Conservation (phyloP, 2,888 invertebrate species). For the Dasypolia templi region DNA sequence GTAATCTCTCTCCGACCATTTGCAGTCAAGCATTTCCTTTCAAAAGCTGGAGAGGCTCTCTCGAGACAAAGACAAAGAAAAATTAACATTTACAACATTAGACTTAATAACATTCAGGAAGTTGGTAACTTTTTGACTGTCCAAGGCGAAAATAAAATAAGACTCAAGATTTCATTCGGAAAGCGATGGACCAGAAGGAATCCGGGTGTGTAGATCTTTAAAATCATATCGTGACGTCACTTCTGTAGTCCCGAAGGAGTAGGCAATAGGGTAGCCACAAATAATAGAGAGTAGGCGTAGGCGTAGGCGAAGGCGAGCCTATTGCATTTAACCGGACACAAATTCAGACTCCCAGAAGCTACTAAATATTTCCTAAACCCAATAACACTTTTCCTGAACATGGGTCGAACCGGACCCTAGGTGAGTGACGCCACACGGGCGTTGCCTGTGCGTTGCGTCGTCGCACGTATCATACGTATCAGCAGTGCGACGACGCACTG, state of each 20-base stretch:
- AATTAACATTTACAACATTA: constrained; percentile 12
- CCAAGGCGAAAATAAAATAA: not conserved
- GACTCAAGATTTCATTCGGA: not conserved
- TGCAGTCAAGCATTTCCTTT: constrained; percentile 11
- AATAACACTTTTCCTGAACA: too few species aligned
- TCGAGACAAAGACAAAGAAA: not conserved
- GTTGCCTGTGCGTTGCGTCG: too few species aligned
- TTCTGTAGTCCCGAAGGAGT: not conserved
- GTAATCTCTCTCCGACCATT: not conserved
- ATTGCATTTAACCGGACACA: not conserved
- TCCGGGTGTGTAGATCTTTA: not conserved
- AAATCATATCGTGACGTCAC: not conserved
- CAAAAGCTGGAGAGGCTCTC: not conserved
- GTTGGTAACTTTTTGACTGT: constrained; percentile 3
- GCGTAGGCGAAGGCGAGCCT: not conserved
- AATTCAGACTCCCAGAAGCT: not conserved
- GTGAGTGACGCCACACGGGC: too few species aligned
- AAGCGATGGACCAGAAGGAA: not conserved
- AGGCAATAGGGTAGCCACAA: not conserved
- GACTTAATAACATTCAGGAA: constrained; percentile 24
- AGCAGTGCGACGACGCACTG: too few species aligned
- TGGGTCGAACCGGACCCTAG: too few species aligned
- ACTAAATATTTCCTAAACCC: not conserved
- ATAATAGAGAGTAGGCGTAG: too few species aligned
- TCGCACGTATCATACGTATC: too few species aligned